Percentiles rank a stretch among this genome's conserved stretches.
phyloP scores from a whole-genome alignment of 2,888 invertebrate genomes.

The Lamellibrachia columna region DNA sequence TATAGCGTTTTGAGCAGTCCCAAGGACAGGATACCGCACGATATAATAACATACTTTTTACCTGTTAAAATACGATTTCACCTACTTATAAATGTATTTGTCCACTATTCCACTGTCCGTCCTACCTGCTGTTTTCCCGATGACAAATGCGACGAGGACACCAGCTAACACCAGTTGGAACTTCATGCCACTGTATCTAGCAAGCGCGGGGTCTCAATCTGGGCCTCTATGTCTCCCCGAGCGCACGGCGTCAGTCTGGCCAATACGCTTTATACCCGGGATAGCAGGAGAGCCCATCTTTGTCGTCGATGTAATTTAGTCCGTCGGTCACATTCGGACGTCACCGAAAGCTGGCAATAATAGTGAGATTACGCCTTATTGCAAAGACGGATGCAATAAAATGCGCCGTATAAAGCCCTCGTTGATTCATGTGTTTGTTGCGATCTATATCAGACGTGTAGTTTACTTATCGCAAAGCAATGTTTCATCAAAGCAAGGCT shows the following conservation, averaged over 20 bases:
- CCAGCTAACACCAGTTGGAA: background rate
- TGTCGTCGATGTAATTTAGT: background rate
- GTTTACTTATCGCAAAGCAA: background rate
- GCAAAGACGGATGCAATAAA: background rate
- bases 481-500: background rate
- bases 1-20: too few species aligned
- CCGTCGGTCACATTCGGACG: background rate
- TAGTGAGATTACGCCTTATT: background rate
- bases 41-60: background rate
- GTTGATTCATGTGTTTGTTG: background rate
- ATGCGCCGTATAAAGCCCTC: background rate
- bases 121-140: background rate
- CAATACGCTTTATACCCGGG: background rate
- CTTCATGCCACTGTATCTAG: background rate
- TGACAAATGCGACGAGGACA: background rate
- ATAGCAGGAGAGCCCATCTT: background rate
- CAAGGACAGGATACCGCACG: too few species aligned
- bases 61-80: background rate
- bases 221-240: too few species aligned
- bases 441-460: background rate
- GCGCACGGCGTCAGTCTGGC: background rate
- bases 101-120: background rate
- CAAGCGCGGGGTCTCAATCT: background rate
- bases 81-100: background rate
- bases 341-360: constrained; percentile 4